Base-by-base conservation (phyloP, 2,797 vertebrate species). In the Crocidura indochinensis region DNA sequence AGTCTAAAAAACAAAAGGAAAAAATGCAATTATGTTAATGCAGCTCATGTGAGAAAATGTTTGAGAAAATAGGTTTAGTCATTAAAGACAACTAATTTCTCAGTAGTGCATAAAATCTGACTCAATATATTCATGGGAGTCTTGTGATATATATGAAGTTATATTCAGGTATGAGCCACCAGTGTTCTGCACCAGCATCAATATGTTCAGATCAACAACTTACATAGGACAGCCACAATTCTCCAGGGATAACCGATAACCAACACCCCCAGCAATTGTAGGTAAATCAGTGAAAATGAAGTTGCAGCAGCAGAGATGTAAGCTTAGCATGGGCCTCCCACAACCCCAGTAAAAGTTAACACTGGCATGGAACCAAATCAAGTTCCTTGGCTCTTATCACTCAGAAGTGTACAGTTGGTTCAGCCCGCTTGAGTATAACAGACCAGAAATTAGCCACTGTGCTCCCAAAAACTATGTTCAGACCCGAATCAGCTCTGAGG, bases 1-100 rank as follows among this genome's bases (percentile, higher is more conserved):
- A 82, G 17, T 93, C 97, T 97, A n/a, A 90, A 3, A 76, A 75
- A 74, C 19, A 8, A 9, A 29, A 85, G 7, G 44, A 65, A 77
- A 69, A 86, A 51, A 20, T 7, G 14, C 53, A 65, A 65, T 15
- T 72, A 6, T 67, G 19, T 94, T 77, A 76, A 76, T 77, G 12
- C 27, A 67, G 15, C 74, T 87, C 67, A 38, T 38, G 27, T 62
- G 83, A 84, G 73, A 76, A 72, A 46, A 76, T 11, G 8, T 11
- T 31, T 44, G 68, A 49, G 31, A 62, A 84, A 81, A 79, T 2
- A 19, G 5, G 26, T 38, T 68, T 73, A 31, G n/a, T 81, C 51
- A 51, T 20, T 47, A 71, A 91, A 83, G 47, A 69, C n/a, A 62
- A 19, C 24, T 24, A 24, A 29, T 69, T 51, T 49, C 27, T 27